Base-by-base conservation (phyloP, 2,113 vertebrate genomes). In the human region DNA sequence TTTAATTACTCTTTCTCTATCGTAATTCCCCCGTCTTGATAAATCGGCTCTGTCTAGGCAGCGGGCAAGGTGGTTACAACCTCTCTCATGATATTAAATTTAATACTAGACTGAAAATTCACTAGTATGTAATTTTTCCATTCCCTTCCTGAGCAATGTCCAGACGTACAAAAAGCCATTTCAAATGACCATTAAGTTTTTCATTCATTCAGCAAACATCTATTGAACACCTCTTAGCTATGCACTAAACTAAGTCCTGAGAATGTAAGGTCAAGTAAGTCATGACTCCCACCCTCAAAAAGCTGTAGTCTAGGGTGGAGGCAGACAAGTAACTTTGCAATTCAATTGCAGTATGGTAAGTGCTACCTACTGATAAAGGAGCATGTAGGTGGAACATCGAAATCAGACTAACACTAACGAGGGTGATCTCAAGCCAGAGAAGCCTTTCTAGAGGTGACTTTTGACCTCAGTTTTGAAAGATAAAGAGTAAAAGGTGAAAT, bases 221-320 rank as follows among this genome's bases (percentile, higher is more conserved):
- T 89, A 93, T 95, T 86, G 40, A 95, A 83, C 8, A 93, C 70
- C 55, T 72, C 52, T 83, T 96, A 94, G 38, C 22, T 95, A 82
- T 93, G 52, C 30, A 70, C 79, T 92, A 20, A 87, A 68, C 50
- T 70, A 89, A 96, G 10, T 23, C 73, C 52, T 72, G 13, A 94
- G 68, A 95, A 96, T 72, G 95, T 81, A 66, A 89, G 95, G 59
- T 89, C 72, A 72, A 92, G 52, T 64, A 96, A 95, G 55, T 85
- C 90, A 70, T 70, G 84, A 97, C 45, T 86, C 11, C 35, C 85
- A 45, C 50, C 59, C 88, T 97, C 40, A 91, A 93, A 95, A 96
- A 94, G 88, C 90, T 84, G 70, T 20, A 73, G 76, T 90, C 84
- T 86, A 96, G 17, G 22, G 8, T 40, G 5, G 76, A 86, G 17